A percentile compares a stretch with the other conserved stretches of the same genome.
Evolutionary conservation across 1,140 invertebrate species (phyloP).

Genomic region (Apolygus lucorum): DNA sequence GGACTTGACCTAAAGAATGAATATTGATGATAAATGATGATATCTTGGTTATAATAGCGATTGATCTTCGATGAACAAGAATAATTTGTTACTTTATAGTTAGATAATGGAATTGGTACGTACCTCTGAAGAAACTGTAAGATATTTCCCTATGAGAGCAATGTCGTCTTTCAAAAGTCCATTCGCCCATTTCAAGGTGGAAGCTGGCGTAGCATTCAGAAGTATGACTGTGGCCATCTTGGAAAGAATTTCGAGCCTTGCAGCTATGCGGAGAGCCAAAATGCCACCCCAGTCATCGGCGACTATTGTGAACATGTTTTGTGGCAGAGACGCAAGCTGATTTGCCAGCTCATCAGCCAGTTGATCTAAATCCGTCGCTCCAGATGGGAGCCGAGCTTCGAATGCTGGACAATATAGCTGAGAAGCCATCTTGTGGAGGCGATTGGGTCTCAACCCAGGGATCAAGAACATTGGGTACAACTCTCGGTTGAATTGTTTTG

Average conservation of each 20-base stretch:
- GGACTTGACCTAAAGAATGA: neutral
- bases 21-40: neutral
- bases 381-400: neutral
- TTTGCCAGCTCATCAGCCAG: conserved; percentile 10
- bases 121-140: neutral
- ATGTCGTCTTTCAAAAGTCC: neutral
- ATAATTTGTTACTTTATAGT: no score
- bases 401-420: conserved; percentile 16
- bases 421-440: neutral
- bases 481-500: neutral
- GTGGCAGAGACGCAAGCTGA: neutral
- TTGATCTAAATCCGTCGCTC: neutral
- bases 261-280: conserved; percentile 28
- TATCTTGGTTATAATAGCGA: no score
- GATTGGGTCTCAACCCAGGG: conserved; percentile 9
- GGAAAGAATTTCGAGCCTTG: conserved; percentile 24
- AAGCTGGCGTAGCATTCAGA: conserved; percentile 4
- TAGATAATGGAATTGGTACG: neutral
- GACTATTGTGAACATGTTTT: conserved; percentile 29
- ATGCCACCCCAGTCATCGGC: conserved; percentile 31
- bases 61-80: no score
- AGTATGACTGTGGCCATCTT: conserved; percentile 10
- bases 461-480: conserved; percentile 3
- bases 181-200: neutral
- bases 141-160: neutral